Evolutionary conservation across 2,113 vertebrate genomes (phyloP).

Genomic region (Mobula hypostoma): DNA sequence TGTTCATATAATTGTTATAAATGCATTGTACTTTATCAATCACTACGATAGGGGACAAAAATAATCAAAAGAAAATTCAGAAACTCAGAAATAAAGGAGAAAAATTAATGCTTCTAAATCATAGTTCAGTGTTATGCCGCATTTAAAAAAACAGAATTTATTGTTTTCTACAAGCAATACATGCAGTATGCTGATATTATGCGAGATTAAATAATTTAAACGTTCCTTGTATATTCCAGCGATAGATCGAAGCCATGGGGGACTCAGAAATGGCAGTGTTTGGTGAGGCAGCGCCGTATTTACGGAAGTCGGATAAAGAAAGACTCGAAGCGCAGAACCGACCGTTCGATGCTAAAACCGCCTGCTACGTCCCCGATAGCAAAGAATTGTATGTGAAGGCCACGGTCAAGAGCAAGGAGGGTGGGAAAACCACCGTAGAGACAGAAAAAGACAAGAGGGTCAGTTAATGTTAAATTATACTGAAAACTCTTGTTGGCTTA

Average conservation of each 20-base stretch:
- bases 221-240: neutral
- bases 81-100: neutral
- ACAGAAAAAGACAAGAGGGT: neutral
- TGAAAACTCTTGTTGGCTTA: neutral
- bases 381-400: neutral
- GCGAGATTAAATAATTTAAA: neutral
- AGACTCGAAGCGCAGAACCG: slow-evolving; percentile 68
- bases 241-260: slow-evolving; percentile 58
- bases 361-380: neutral
- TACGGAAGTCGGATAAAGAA: slow-evolving; percentile 69
- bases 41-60: neutral
- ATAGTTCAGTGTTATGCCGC: too few relatives aligned
- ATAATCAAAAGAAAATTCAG: neutral
- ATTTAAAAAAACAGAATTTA: neutral
- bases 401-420: neutral
- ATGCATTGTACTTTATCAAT: neutral
- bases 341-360: slow-evolving; percentile 12
- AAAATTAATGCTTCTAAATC: neutral
- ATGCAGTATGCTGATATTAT: neutral
- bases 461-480: neutral
- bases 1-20: neutral
- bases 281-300: slow-evolving; percentile 60
- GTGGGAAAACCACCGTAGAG: neutral
- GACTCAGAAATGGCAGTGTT: slow-evolving; percentile 64
- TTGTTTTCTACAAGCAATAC: neutral